These are phyloP conservation scores for Catharus ustulatus DNA, from an alignment of 2,797 vertebrate genomes.

Conservation along the genomic window DNA sequence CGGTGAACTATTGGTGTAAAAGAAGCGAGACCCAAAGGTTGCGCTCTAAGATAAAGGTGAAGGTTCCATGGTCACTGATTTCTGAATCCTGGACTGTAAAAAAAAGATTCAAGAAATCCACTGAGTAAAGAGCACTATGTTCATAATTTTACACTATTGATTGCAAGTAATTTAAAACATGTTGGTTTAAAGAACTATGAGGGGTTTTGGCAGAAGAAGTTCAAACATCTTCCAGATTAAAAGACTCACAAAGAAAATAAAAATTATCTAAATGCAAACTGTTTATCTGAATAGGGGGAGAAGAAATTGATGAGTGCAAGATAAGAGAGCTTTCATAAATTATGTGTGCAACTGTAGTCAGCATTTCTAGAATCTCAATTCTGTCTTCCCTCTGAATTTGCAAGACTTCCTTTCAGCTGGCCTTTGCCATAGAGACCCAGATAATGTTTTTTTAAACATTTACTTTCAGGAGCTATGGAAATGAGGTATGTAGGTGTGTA, in stretches of 20 bases:
- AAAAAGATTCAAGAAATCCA: background rate
- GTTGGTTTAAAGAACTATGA: constrained; percentile 1
- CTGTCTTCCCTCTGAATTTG: background rate
- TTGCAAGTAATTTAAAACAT: background rate
- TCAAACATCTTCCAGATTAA: constrained; percentile 9
- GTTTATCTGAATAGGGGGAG: background rate
- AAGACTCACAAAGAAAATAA: background rate
- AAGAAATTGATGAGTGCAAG: background rate
- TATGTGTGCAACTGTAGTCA: background rate
- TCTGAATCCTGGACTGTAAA: background rate
- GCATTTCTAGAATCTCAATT: background rate
- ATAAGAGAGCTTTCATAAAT: background rate
- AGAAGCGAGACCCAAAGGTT: background rate
- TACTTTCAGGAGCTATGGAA: background rate
- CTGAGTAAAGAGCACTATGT: background rate
- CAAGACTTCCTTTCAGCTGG: background rate
- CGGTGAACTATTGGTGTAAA: background rate
- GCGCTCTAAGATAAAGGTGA: background rate
- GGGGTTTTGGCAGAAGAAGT: background rate
- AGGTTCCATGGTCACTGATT: background rate
- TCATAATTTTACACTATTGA: background rate
- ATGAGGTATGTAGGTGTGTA: background rate
- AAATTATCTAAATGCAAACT: background rate
- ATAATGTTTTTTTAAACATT: background rate
- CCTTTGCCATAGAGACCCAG: background rate